Evolutionary conservation across 1,140 invertebrate genomes (phyloP).

Genomic region (Drosophila yakuba): DNA sequence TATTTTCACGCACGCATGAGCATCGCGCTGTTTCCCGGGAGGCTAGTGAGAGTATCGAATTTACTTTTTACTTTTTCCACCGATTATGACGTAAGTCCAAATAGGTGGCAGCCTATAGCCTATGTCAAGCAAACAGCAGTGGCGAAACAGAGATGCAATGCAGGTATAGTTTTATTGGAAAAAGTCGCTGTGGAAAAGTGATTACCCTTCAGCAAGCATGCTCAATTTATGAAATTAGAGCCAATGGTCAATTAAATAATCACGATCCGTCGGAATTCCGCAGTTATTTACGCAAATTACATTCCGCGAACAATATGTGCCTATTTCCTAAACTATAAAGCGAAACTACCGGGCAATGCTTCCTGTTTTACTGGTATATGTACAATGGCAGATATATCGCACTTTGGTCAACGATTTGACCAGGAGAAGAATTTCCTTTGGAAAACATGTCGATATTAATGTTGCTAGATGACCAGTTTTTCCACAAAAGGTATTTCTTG

Average conservation of each 20-base stretch:
- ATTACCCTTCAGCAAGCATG: conserved; percentile 43
- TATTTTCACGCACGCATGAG: conserved; percentile 76
- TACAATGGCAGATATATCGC: too few relatives aligned
- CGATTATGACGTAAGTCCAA: conserved; percentile 60
- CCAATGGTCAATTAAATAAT: conserved; percentile 34
- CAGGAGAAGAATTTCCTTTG: neutral
- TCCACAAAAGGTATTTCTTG: neutral
- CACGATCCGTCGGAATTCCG: conserved; percentile 60
- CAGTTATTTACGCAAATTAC: conserved; percentile 58
- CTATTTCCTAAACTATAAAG: conserved; percentile 24
- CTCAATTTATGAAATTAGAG: conserved; percentile 25
- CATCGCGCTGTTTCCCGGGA: conserved; percentile 19
- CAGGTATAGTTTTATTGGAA: conserved; percentile 47
- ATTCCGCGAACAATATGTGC: conserved; percentile 9
- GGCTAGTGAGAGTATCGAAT: conserved; percentile 69
- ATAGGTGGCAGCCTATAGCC: conserved; percentile 2
- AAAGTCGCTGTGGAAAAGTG: conserved; percentile 43
- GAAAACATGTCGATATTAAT: neutral
- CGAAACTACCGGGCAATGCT: conserved; percentile 23
- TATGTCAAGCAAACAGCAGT: conserved; percentile 1
- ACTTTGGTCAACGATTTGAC: too few relatives aligned
- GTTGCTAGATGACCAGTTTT: too few relatives aligned
- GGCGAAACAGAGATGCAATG: conserved; percentile 38
- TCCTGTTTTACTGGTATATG: neutral
- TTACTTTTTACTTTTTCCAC: conserved; percentile 74